These are phyloP conservation scores for Zootoca vivipara DNA, from an alignment of 2,113 vertebrate species.

Conservation along the genomic window DNA sequence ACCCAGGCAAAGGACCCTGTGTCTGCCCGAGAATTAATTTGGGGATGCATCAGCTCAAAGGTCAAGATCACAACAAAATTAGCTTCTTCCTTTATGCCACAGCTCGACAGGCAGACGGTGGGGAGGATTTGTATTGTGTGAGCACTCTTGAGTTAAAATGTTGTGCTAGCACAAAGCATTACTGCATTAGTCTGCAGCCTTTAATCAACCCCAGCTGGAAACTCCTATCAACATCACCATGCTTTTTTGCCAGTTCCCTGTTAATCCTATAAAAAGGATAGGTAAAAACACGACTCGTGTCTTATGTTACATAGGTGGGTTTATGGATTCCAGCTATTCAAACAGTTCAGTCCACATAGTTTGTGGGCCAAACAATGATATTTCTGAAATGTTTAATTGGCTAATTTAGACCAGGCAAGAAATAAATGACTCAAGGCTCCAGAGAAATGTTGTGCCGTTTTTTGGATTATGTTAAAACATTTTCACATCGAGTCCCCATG, in stretches of 20 bases:
- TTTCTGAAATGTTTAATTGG: conserved; percentile 66
- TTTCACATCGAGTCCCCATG: conserved; percentile 35
- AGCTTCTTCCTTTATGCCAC: conserved; percentile 34
- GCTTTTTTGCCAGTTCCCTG: conserved; percentile 64
- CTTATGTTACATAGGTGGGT: conserved; percentile 64
- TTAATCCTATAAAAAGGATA: conserved; percentile 67
- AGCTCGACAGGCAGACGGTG: conserved; percentile 47
- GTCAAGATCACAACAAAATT: conserved; percentile 63
- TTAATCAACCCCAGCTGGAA: conserved; percentile 68
- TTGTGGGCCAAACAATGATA: conserved; percentile 52
- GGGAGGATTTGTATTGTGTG: conserved; percentile 45
- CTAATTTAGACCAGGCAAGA: conserved; percentile 59
- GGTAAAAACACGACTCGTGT: conserved; percentile 58
- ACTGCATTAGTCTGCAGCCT: conserved; percentile 48
- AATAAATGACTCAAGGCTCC: conserved; percentile 43
- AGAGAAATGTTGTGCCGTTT: conserved; percentile 46
- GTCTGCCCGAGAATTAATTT: conserved; percentile 47
- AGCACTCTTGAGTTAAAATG: conserved; percentile 51
- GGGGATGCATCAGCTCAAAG: conserved; percentile 52
- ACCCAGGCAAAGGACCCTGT: neutral
- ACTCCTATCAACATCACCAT: conserved; percentile 54
- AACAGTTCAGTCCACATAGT: conserved; percentile 57
- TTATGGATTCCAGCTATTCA: conserved; percentile 68
- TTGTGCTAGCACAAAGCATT: conserved; percentile 58
- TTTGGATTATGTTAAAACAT: conserved; percentile 53